Percentiles rank a stretch among this genome's conserved stretches.
Conservation (phyloP, 92 coral and sea anemone genomes). For the Muricea muricata region DNA sequence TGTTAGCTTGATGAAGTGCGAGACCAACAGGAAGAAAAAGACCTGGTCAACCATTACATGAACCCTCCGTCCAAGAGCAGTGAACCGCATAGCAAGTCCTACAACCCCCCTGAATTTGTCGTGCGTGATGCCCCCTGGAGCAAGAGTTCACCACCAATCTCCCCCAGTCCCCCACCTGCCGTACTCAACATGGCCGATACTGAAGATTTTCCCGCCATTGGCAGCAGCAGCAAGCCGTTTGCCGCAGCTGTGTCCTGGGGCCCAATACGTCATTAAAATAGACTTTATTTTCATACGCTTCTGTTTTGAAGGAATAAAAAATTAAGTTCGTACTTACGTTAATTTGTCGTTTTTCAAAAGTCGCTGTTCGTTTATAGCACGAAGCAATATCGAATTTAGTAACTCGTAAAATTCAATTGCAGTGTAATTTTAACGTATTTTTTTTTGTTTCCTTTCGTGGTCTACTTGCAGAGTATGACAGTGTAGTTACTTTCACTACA, state of each 20-base stretch:
- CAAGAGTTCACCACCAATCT: conserved; percentile 34
- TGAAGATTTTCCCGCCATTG: conserved; percentile 96
- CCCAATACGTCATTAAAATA: conserved; percentile 25
- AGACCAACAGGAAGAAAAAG: conserved; percentile 83
- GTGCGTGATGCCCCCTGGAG: conserved; percentile 99
- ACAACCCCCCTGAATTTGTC: conserved; percentile 60
- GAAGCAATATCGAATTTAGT: no score
- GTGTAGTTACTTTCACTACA: no score
- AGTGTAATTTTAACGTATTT: neutral
- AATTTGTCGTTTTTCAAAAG: neutral
- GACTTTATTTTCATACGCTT: conserved; percentile 5
- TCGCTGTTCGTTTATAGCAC: neutral
- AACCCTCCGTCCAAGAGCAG: conserved; percentile 88
- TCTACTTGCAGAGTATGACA: no score
- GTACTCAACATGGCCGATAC: conserved; percentile 92
- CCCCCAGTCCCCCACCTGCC: conserved; percentile 48
- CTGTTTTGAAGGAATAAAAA: neutral
- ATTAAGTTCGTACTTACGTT: neutral
- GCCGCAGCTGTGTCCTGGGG: conserved; percentile 53
- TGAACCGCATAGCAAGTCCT: conserved; percentile 54
- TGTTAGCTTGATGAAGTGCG: conserved; percentile 93
- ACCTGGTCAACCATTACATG: conserved; percentile 85
- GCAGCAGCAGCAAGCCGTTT: conserved; percentile 58
- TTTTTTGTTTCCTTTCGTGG: neutral
- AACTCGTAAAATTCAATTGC: neutral